These are phyloP conservation scores for Bombus pyrosoma DNA, from an alignment of 1,140 invertebrate species.

Conservation along the genomic window DNA sequence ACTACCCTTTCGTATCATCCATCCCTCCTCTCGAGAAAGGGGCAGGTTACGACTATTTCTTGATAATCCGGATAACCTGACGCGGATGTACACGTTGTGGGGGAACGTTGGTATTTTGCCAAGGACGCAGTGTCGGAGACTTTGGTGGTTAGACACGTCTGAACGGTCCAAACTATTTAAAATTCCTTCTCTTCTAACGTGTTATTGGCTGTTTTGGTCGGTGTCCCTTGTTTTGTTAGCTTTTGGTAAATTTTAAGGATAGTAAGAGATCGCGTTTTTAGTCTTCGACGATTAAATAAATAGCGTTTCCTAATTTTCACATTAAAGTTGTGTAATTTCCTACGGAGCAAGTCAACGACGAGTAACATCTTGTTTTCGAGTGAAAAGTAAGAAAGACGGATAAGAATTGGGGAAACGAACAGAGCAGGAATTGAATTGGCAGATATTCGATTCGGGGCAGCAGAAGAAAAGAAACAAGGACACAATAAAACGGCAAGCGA, in stretches of 20 bases:
- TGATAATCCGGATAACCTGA: slow-evolving; percentile 57
- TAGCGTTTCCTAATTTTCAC: too few relatives aligned
- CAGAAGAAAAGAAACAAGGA: background rate
- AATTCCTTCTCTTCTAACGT: background rate
- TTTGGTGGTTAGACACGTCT: background rate
- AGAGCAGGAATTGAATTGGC: background rate
- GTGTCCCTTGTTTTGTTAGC: background rate
- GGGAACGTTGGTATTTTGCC: slow-evolving; percentile 56
- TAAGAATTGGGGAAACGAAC: background rate
- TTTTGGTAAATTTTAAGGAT: background rate
- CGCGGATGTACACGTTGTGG: slow-evolving; percentile 19
- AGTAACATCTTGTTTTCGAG: too few relatives aligned
- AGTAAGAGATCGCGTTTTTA: too few relatives aligned
- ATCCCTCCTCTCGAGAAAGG: background rate
- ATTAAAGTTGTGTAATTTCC: too few relatives aligned
- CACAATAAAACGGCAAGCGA: background rate
- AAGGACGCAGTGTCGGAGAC: background rate
- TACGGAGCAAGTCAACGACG: too few relatives aligned
- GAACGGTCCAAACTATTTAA: background rate
- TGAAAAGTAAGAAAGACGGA: too few relatives aligned
- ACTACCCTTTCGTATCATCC: slow-evolving; percentile 2
- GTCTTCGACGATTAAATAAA: too few relatives aligned
- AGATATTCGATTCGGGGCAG: background rate
- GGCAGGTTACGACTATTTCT: slow-evolving; percentile 26
- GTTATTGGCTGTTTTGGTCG: too few relatives aligned